Evolutionary conservation across 2,797 vertebrate genomes (phyloP), one percentile per base, ranked within the genome.

Genomic region (Serranus cabrilla): DNA sequence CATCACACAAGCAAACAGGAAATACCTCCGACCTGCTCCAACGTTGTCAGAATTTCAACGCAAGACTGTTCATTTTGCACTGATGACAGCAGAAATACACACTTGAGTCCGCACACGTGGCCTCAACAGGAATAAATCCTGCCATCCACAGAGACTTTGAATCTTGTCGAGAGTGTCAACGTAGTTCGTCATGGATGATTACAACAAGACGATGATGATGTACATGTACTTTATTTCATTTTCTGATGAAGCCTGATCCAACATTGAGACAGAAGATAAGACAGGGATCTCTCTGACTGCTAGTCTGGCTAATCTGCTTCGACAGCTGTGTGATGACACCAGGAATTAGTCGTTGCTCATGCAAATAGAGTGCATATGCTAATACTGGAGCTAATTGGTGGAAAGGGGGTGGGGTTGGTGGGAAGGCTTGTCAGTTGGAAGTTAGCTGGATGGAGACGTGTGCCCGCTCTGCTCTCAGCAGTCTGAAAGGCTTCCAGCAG

Each of bases 261-360:
- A 71, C 68, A 63, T 40, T 12, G 64, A 78, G 82, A 57, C 78
- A 12, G 72, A 62, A 50, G 63, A 87, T 71, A 70, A 90, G 80
- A 67, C 59, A 27, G 76, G 78, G 65, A 85, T 82, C 60, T 69
- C 65, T 76, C 45, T 68, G 87, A 89, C 84, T 75, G 83, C 76
- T 88, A 70, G 73, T 62, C 64, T 55, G 69, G 78, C 80, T 93
- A 93, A 94, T 92, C 86, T 78, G 76, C 84, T 77, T 60, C 52
- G 82, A 93, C 94, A 93, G 91, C 92, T 93, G 92, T 80, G 85
- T 69, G 65, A 71, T 87, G 91, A 91, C 90, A 92, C 85, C 85
- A 77, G 82, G 91, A 92, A 89, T 93, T 87, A 91, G 83, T 86
- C 76, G 75, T 83, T 90, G 87, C 86, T 90, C 85, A 91, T 92